phyloP scores from a whole-genome alignment of 2,888 invertebrate species.

The Poecilobothrus nobilitatus region DNA sequence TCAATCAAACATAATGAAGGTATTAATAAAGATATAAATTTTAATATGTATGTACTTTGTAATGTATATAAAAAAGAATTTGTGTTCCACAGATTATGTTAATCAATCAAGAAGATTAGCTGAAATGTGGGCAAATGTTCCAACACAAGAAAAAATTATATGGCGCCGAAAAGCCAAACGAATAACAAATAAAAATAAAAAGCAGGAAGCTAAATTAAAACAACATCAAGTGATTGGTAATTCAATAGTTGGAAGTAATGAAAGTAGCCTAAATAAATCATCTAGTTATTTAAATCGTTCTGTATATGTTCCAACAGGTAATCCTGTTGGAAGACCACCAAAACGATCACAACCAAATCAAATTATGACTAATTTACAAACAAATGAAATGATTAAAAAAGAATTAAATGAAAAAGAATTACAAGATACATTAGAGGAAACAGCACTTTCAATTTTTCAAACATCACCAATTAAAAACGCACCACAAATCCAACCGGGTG shows the following conservation, averaged over 20 bases:
- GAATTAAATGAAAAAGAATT: constrained; percentile 10
- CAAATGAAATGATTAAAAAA: constrained; percentile 31
- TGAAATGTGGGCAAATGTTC: constrained; percentile 80
- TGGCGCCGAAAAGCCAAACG: constrained; percentile 80
- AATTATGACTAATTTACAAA: constrained; percentile 34
- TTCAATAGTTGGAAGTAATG: background rate
- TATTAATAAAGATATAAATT: constrained; percentile 5
- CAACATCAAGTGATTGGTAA: background rate
- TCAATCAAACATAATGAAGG: constrained; percentile 50
- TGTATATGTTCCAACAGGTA: background rate
- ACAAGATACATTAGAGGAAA: constrained; percentile 22
- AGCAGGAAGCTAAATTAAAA: constrained; percentile 19
- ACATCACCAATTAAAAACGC: constrained; percentile 30
- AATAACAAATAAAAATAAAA: constrained; percentile 36
- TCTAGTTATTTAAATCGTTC: background rate
- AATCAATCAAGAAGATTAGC: constrained; percentile 75
- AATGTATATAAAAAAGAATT: background rate
- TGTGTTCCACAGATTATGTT: constrained; percentile 56
- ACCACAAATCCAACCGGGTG: constrained; percentile 31
- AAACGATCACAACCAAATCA: background rate
- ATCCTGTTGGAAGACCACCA: background rate
- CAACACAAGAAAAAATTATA: constrained; percentile 54
- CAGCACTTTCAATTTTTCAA: constrained; percentile 35
- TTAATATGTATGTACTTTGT: background rate
- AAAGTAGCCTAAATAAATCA: background rate